phyloP scores from a whole-genome alignment of 2,888 invertebrate species.

The Exephanes ischioxanthus region DNA sequence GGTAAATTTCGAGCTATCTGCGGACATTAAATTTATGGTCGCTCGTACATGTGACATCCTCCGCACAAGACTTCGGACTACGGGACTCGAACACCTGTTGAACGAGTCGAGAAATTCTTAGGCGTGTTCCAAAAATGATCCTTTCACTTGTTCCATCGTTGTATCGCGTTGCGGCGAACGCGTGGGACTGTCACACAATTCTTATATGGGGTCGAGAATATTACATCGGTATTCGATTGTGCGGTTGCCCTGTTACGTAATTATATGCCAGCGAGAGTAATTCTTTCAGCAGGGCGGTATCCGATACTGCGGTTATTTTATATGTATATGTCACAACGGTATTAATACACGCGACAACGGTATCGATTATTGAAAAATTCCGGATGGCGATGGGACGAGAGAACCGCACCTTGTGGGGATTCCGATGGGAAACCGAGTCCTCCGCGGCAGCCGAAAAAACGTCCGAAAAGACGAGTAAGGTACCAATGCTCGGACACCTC shows the following conservation, averaged over 20 bases:
- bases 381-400: neutral
- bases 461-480: no score
- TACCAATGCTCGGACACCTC: no score
- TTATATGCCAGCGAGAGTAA: constrained; percentile 16
- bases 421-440: neutral
- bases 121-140: constrained; percentile 4
- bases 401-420: neutral
- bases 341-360: neutral
- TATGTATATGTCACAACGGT: neutral
- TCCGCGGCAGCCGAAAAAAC: no score
- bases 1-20: neutral
- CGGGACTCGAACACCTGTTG: constrained; percentile 1
- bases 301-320: constrained; percentile 17
- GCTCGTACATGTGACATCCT: neutral
- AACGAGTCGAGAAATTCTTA: constrained; percentile 9
- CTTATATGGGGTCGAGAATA: constrained; percentile 50
- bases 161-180: constrained; percentile 12
- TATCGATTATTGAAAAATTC: neutral
- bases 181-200: constrained; percentile 44
- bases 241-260: constrained; percentile 14
- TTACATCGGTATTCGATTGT: constrained; percentile 55
- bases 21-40: neutral
- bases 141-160: constrained; percentile 36
- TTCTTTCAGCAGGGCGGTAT: constrained; percentile 36
- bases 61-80: neutral